Evolutionary conservation across 30 jellyfish, hydroid and myxozoan species (phyloP).

Genomic region (Rhopilema esculentum): DNA sequence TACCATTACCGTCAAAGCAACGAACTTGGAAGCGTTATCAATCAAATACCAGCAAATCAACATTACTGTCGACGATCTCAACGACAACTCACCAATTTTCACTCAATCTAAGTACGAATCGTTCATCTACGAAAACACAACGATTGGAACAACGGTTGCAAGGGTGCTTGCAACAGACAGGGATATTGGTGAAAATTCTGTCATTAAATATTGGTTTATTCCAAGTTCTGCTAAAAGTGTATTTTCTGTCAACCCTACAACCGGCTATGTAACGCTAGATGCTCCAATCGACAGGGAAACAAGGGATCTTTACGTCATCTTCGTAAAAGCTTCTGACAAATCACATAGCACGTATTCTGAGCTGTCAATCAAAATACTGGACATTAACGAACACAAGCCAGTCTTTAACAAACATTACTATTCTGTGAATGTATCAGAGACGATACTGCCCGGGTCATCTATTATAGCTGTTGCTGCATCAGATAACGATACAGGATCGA

Average conservation of each 20-base stretch:
- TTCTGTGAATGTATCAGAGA: slow-evolving; percentile 72
- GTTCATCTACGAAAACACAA: slow-evolving; percentile 72
- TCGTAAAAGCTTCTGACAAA: slow-evolving; percentile 76
- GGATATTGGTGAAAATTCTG: slow-evolving; percentile 79
- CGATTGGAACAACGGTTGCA: slow-evolving; percentile 67
- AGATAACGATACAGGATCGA: slow-evolving; percentile 83
- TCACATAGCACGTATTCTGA: slow-evolving; percentile 61
- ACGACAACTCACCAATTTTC: slow-evolving; percentile 87
- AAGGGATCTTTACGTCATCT: slow-evolving; percentile 69
- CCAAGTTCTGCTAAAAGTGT: slow-evolving; percentile 81
- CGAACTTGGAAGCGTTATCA: slow-evolving; percentile 57
- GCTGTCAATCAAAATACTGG: slow-evolving; percentile 62
- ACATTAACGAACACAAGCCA: slow-evolving; percentile 87
- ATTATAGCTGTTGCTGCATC: slow-evolving; percentile 66
- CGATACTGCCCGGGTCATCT: slow-evolving; percentile 73
- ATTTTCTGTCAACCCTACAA: slow-evolving; percentile 58
- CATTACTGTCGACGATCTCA: slow-evolving; percentile 75
- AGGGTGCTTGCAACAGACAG: slow-evolving; percentile 82
- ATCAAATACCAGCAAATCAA: slow-evolving; percentile 49
- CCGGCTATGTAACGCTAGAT: slow-evolving; percentile 80
- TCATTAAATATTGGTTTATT: slow-evolving; percentile 64
- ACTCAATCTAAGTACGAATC: slow-evolving; percentile 54
- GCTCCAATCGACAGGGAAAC: slow-evolving; percentile 73
- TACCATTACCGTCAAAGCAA: slow-evolving; percentile 60
- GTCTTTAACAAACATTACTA: slow-evolving; percentile 62